Evolutionary conservation across 2,113 vertebrate genomes (phyloP).

Genomic region (Neolamprologus sp.): DNA sequence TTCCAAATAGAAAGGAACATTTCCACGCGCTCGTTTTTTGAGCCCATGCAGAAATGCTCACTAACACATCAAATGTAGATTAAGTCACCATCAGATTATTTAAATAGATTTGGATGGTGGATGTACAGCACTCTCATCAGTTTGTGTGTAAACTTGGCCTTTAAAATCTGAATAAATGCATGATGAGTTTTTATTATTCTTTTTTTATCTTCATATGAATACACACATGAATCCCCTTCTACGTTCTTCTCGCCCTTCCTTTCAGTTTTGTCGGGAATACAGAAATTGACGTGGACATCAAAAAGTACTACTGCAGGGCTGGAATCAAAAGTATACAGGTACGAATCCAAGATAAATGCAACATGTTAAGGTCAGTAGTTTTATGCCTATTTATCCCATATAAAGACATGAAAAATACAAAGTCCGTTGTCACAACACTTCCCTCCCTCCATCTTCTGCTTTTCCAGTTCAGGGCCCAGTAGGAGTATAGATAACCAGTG

Average conservation of each 20-base stretch:
- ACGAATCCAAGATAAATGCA: neutral
- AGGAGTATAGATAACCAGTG: neutral
- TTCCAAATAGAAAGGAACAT: neutral
- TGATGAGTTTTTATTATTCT: neutral
- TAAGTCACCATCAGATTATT: accelerated
- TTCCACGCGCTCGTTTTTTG: accelerated
- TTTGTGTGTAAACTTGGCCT: neutral
- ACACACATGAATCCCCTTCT: accelerated
- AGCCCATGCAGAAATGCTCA: neutral
- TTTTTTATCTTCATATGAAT: neutral
- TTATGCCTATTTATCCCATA: neutral
- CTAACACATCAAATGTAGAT: accelerated
- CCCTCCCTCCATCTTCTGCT: neutral
- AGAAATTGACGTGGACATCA: slow-evolving; percentile 92
- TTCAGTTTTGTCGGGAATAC: slow-evolving; percentile 92
- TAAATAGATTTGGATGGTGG: accelerated
- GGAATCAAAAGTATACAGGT: slow-evolving; percentile 98
- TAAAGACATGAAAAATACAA: neutral
- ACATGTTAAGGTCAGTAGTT: neutral
- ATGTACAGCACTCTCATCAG: accelerated
- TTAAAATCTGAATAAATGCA: neutral
- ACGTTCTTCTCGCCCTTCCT: neutral
- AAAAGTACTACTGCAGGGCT: slow-evolving; percentile 94
- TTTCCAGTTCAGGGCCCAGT: neutral
- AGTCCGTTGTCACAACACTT: neutral